A percentile compares a stretch with the other conserved stretches of the same genome.
Conservation (phyloP, 2,113 vertebrate genomes). For the Aplodontia rufa region DNA sequence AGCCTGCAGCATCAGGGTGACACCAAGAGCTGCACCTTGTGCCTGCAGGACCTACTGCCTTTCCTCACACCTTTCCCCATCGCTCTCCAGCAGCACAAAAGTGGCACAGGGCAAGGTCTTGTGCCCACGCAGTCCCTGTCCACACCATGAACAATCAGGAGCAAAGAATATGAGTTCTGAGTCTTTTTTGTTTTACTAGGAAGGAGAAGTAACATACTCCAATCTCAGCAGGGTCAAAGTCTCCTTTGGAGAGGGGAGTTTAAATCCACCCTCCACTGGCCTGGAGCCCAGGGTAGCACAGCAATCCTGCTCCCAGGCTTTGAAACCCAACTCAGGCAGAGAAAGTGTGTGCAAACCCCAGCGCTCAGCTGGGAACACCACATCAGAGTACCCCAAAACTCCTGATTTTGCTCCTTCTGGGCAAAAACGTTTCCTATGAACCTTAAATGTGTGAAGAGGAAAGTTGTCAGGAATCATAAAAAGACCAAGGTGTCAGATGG, state of each 20-base stretch:
- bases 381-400: neutral
- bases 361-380: neutral
- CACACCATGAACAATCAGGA: neutral
- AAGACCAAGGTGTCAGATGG: neutral
- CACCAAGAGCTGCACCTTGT: neutral
- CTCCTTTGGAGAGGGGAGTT: neutral
- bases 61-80: neutral
- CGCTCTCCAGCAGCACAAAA: neutral
- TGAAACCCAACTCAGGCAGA: neutral
- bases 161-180: neutral
- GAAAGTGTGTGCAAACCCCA: neutral
- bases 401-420: no score
- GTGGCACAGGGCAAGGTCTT: neutral
- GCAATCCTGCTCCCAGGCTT: neutral
- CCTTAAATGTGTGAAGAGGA: neutral
- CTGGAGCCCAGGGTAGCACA: neutral
- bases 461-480: neutral
- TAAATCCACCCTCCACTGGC: neutral
- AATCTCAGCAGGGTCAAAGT: neutral
- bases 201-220: neutral
- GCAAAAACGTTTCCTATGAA: neutral
- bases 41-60: no score
- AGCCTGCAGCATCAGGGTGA: neutral
- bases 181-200: neutral
- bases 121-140: neutral